Base-by-base conservation (phyloP, 2,113 vertebrate species). In the Uria aalge region DNA sequence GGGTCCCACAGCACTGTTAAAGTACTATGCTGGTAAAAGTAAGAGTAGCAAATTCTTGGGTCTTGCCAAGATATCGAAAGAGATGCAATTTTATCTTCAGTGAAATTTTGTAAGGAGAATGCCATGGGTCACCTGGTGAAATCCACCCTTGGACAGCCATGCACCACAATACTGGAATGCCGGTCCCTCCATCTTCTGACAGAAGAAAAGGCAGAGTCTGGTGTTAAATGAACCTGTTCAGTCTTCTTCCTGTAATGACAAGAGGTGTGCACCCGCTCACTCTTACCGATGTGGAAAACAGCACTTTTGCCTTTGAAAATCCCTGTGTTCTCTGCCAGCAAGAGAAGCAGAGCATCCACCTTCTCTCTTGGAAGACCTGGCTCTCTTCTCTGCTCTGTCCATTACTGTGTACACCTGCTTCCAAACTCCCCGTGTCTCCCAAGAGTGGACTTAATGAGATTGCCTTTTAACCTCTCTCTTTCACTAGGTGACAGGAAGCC, bases 61-160 rank as follows among this genome's bases (percentile, higher is more conserved):
- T 73, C 57, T 83, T 73, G 53, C 36, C 30, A 53, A 93, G 67
- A 45, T 12, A 56, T 30, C 6, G 26, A 2, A 56, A 74, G 27
- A 81, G 6, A 32, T n/a, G 18, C 6, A 18, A 16, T 77, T 74
- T 32, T 48, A 18, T 17, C 12, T 56, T 36, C 15, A 24, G 15
- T 41, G 41, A 32, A 27, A 2, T 41, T 45, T 66, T 29, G 5
- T 14, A 34, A 30, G 20, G 40, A 62, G 43, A 55, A 55, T 0
- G 0, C 20, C 11, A 3, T 4, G 8, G 26, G 3, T 55, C 64
- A 29, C 34, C 24, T 6, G 21, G 17, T 34, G 34, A 57, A 64
- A 74, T n/a, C 55, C 34, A 45, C 7, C n/a, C 50, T 56, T 17
- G 5, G 24, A n/a, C 23, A 48, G 26, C 8, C 48, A 52, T 5